Conservation (phyloP, 2,888 invertebrate species). For the Rhingia rostrata region DNA sequence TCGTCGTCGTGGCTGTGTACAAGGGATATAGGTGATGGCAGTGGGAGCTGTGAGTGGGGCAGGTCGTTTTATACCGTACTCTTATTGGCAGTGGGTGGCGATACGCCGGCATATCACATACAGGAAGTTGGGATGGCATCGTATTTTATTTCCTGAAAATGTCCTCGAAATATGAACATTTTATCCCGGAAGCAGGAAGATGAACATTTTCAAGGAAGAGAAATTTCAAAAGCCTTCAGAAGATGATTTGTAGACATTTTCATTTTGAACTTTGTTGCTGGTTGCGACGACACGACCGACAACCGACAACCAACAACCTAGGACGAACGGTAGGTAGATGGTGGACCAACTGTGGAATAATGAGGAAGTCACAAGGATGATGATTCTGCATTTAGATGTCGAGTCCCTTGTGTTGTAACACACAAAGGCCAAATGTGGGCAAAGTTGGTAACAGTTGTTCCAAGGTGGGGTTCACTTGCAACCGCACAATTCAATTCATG, state of each 20-base stretch:
- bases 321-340: slow-evolving; percentile 35
- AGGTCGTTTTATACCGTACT: slow-evolving; percentile 24
- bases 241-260: slow-evolving; percentile 77
- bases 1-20: slow-evolving; percentile 45
- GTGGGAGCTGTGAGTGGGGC: slow-evolving; percentile 34
- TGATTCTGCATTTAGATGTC: slow-evolving; percentile 69
- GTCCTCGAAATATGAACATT: slow-evolving; percentile 83
- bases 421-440: slow-evolving; percentile 62
- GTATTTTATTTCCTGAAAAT: slow-evolving; percentile 83
- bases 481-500: slow-evolving; percentile 55
- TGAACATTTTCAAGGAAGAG: slow-evolving; percentile 83
- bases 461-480: slow-evolving; percentile 38
- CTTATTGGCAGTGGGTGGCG: slow-evolving; percentile 70
- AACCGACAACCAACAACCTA: slow-evolving; percentile 16
- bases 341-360: slow-evolving; percentile 72
- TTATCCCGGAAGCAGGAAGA: slow-evolving; percentile 83
- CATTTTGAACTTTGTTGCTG: slow-evolving; percentile 73
- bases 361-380: slow-evolving; percentile 74
- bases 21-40: slow-evolving; percentile 50
- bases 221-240: slow-evolving; percentile 78
- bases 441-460: slow-evolving; percentile 62
- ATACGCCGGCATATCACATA: slow-evolving; percentile 73
- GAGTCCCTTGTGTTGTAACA: slow-evolving; percentile 60
- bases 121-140: slow-evolving; percentile 81
- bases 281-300: slow-evolving; percentile 33